Conservation (phyloP, 2,888 invertebrate genomes). For the Aphidius colemani region DNA sequence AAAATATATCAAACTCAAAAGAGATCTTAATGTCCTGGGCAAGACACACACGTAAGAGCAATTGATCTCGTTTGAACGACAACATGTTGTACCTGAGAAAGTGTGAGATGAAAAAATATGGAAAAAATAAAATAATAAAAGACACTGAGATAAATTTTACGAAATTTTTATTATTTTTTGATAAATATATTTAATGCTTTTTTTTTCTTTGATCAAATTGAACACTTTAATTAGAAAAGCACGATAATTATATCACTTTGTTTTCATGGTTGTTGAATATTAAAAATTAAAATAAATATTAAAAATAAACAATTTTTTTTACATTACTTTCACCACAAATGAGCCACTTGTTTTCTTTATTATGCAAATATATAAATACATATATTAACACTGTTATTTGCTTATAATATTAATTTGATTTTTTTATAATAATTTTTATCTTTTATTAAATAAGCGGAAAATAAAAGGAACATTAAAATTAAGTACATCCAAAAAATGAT, state of each 20-base stretch:
- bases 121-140: too few relatives aligned
- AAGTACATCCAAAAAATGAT: neutral
- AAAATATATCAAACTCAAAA: too few relatives aligned
- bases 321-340: slow-evolving; percentile 11
- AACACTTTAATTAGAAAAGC: slow-evolving; percentile 2
- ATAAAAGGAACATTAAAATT: neutral
- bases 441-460: neutral
- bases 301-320: neutral
- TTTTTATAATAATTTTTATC: neutral
- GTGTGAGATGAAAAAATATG: slow-evolving; percentile 15
- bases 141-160: too few relatives aligned
- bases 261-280: slow-evolving; percentile 18
- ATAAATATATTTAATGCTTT: neutral
- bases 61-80: slow-evolving; percentile 23
- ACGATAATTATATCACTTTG: slow-evolving; percentile 9
- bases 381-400: too few relatives aligned
- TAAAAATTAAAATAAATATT: slow-evolving; percentile 14
- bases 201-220: slow-evolving; percentile 4
- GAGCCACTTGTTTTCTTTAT: slow-evolving; percentile 15
- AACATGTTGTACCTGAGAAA: slow-evolving; percentile 21
- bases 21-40: too few relatives aligned
- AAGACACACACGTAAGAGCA: slow-evolving; percentile 16
- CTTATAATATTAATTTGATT: too few relatives aligned
- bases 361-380: slow-evolving; percentile 1
- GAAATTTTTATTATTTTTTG: slow-evolving; percentile 1